These are phyloP conservation scores for Melozone crissalis DNA, from an alignment of 2,113 vertebrate species.

Conservation along the genomic window DNA sequence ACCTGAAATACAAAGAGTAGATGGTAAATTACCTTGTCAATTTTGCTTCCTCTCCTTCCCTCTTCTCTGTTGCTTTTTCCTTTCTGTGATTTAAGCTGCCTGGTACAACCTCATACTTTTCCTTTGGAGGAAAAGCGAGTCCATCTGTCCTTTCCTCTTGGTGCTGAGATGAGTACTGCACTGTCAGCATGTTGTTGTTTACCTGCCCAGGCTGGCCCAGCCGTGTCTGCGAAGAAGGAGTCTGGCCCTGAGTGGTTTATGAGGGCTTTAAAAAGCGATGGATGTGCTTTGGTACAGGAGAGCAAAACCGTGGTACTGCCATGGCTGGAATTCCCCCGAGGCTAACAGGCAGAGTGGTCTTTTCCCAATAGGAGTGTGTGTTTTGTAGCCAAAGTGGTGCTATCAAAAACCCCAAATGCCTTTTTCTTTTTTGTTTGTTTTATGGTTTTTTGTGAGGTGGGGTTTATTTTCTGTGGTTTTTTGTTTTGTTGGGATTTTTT, in stretches of 20 bases:
- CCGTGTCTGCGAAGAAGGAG: neutral
- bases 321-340: neutral
- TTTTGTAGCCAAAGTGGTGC: neutral
- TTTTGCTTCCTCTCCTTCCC: neutral
- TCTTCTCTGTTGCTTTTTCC: neutral
- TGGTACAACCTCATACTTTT: neutral
- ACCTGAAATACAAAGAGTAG: neutral
- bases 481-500: too few species aligned
- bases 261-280: neutral
- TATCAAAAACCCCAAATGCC: neutral
- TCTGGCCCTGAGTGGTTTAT: neutral
- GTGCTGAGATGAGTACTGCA: neutral
- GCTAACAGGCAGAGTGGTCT: neutral
- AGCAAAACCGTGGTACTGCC: neutral
- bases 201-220: neutral
- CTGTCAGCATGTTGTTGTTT: neutral
- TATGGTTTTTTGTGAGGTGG: too few species aligned
- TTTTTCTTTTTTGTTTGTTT: neutral
- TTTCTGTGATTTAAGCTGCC: neutral
- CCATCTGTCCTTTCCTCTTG: neutral
- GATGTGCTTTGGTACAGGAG: neutral
- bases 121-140: neutral
- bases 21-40: neutral
- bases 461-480: too few species aligned
- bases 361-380: neutral